Conservation (phyloP, 2,797 vertebrate species). For the Dermochelys coriacea region DNA sequence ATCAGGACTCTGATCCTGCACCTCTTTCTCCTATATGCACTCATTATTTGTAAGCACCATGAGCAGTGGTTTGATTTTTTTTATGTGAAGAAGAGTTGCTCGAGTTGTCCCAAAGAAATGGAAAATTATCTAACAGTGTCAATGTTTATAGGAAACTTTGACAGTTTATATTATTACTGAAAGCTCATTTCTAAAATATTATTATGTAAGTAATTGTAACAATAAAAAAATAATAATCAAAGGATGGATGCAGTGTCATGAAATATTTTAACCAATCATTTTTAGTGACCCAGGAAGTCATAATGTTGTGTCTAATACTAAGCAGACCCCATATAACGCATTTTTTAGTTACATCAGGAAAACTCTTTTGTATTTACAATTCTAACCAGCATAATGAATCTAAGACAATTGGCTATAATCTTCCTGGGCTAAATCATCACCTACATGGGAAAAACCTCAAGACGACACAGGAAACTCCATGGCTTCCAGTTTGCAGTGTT, state of each 20-base stretch:
- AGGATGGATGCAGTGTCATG: not conserved
- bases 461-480: not conserved
- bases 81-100: fast-evolving
- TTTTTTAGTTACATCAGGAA: not conserved
- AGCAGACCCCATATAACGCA: not conserved
- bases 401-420: not conserved
- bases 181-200: not conserved
- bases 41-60: not conserved
- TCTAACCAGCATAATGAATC: not conserved
- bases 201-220: not conserved
- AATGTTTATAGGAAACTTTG: not conserved
- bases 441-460: not conserved
- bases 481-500: not conserved
- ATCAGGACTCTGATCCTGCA: not conserved
- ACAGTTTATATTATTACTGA: not conserved
- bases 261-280: not conserved
- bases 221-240: not conserved
- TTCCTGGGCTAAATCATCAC: not conserved
- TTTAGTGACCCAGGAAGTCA: not conserved
- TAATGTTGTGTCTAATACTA: not conserved
- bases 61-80: not conserved
- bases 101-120: not conserved
- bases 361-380: not conserved
- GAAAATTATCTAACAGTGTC: not conserved
- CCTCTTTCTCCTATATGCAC: not conserved